Conservation (phyloP, 2,113 vertebrate species). For the Ailurus styani region DNA sequence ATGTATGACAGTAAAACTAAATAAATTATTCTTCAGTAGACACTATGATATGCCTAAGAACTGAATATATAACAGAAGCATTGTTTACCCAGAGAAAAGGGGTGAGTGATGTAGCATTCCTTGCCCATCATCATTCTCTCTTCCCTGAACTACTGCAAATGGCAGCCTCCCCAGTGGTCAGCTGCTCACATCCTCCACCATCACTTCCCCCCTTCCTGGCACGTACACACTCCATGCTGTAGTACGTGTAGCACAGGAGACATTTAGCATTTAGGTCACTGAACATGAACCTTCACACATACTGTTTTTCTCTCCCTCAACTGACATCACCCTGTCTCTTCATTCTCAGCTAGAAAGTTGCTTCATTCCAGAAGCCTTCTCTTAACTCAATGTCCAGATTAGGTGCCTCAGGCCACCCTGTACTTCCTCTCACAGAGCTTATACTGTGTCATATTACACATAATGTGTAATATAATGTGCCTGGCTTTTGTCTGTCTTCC, state of each 20-base stretch:
- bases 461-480: too few species aligned
- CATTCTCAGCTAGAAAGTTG: background rate
- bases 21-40: background rate
- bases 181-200: too few species aligned
- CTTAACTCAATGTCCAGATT: background rate
- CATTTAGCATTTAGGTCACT: background rate
- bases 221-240: background rate
- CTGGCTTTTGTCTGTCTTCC: background rate
- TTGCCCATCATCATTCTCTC: background rate
- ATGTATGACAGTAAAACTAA: background rate
- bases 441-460: background rate
- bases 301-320: background rate
- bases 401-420: background rate
- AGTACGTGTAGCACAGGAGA: background rate
- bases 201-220: rapidly evolving
- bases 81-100: background rate
- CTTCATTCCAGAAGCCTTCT: background rate
- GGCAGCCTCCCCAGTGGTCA: background rate
- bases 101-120: background rate
- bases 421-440: background rate
- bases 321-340: background rate
- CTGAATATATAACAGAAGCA: background rate
- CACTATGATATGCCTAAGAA: background rate
- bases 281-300: background rate
- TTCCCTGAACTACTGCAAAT: background rate